Evolutionary conservation across 30 jellyfish, hydroid and myxozoan genomes (phyloP).

Genomic region (Clytia hemisphaerica): DNA sequence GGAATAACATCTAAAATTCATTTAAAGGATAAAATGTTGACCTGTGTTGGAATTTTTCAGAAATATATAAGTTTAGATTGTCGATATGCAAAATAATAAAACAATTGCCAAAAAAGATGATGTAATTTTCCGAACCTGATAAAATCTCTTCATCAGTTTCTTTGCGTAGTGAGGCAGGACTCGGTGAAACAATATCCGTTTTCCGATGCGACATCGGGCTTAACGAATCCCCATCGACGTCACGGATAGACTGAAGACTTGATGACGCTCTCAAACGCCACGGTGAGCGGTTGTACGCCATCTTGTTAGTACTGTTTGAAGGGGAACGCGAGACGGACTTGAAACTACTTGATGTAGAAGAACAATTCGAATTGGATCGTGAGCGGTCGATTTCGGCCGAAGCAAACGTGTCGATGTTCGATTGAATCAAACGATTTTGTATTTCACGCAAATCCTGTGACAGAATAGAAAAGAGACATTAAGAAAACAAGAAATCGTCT

Average conservation of each 20-base stretch:
- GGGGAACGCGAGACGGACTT: conserved; percentile 35
- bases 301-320: conserved; percentile 37
- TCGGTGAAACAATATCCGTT: not conserved
- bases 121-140: not conserved
- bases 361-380: conserved; percentile 69
- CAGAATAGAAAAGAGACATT: too few species aligned
- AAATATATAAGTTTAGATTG: not conserved
- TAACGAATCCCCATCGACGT: too few species aligned
- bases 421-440: conserved; percentile 90
- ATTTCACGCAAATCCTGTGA: conserved; percentile 92
- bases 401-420: conserved; percentile 92
- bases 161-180: not conserved
- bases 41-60: too few species aligned
- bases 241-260: conserved; percentile 66
- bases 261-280: conserved; percentile 46
- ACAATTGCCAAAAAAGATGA: not conserved
- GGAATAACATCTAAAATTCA: too few species aligned
- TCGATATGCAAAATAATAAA: not conserved
- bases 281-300: conserved; percentile 45
- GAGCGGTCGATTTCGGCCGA: conserved; percentile 64
- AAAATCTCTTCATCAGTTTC: not conserved
- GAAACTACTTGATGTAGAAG: conserved; percentile 56
- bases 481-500: too few species aligned
- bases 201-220: too few species aligned
- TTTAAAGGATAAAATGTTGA: too few species aligned